A percentile compares a stretch with the other conserved stretches of the same genome.
Conservation (phyloP, 2,888 invertebrate genomes). For the Papilio gigon region DNA sequence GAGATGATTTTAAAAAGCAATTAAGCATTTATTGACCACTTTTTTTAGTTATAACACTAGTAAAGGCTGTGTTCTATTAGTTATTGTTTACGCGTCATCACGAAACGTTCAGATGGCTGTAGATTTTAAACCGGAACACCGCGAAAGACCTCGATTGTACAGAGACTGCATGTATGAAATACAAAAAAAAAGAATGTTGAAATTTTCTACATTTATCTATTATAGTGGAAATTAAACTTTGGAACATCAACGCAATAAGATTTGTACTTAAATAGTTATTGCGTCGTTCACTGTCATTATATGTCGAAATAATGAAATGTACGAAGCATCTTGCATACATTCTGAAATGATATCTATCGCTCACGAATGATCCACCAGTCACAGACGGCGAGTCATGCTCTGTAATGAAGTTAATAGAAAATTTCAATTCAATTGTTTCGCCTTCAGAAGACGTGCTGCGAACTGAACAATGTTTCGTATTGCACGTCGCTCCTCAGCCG, state of each 20-base stretch:
- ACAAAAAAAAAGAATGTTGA: neutral
- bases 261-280: neutral
- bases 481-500: slow-evolving; percentile 8
- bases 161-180: neutral
- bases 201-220: too few species aligned
- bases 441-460: slow-evolving; percentile 26
- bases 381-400: slow-evolving; percentile 36
- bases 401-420: slow-evolving; percentile 42
- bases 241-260: too few species aligned
- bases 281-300: neutral
- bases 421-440: slow-evolving; percentile 42
- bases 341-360: slow-evolving; percentile 38
- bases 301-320: slow-evolving; percentile 29
- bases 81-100: too few species aligned
- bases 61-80: too few species aligned
- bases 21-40: too few species aligned
- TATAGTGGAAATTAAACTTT: too few species aligned
- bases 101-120: too few species aligned
- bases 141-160: too few species aligned
- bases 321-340: slow-evolving; percentile 22
- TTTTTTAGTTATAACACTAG: too few species aligned
- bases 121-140: too few species aligned
- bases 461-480: slow-evolving; percentile 25
- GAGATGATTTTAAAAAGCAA: too few species aligned
- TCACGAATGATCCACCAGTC: slow-evolving; percentile 37